These are phyloP conservation scores for Steinernema carpocapsae DNA, from an alignment of 2,888 invertebrate species.

Conservation along the genomic window DNA sequence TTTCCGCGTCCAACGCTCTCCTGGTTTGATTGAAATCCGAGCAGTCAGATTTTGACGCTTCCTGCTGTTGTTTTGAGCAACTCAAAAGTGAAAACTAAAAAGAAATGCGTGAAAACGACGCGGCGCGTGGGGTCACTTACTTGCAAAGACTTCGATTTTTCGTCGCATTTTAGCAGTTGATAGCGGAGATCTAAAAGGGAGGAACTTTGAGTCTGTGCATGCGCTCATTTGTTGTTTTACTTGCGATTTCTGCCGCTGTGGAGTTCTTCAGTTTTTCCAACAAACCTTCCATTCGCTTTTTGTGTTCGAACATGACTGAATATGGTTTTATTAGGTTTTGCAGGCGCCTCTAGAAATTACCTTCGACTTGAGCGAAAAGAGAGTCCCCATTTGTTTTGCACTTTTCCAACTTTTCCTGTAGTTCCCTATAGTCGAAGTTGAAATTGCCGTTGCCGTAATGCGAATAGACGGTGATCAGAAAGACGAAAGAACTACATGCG, in stretches of 20 bases:
- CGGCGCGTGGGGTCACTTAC: background rate
- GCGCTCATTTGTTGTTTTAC: no score
- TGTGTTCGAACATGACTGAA: slow-evolving; percentile 41
- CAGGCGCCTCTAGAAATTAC: background rate
- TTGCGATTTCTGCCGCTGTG: no score
- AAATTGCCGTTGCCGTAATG: background rate
- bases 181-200: no score
- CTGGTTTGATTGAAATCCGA: background rate
- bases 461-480: slow-evolving; percentile 3
- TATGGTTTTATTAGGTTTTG: background rate
- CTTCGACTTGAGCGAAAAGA: slow-evolving; percentile 36
- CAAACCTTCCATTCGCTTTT: slow-evolving; percentile 36
- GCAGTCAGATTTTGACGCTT: background rate
- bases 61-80: slow-evolving; percentile 19
- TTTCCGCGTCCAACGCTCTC: background rate
- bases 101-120: background rate
- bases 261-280: slow-evolving; percentile 4
- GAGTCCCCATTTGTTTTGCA: slow-evolving; percentile 32
- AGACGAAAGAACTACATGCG: background rate
- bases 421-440: background rate
- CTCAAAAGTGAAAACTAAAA: slow-evolving; percentile 24
- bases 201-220: no score
- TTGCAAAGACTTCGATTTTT: no score
- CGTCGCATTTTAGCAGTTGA: no score
- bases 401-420: background rate